phyloP scores from a whole-genome alignment of 2,113 vertebrate species.

The Perca flavescens region DNA sequence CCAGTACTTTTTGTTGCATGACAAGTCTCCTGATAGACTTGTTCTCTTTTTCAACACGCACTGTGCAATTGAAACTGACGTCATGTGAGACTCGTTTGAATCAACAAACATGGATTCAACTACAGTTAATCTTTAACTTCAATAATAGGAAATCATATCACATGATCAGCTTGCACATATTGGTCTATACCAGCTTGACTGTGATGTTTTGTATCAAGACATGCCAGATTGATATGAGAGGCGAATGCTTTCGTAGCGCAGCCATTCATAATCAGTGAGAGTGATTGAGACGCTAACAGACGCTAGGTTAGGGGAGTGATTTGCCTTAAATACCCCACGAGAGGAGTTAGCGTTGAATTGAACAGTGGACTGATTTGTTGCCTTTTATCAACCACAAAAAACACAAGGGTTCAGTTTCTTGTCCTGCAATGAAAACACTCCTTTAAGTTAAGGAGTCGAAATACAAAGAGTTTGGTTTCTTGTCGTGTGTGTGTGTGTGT shows the following conservation, averaged over 20 bases:
- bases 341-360: too few relatives aligned
- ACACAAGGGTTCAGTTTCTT: too few relatives aligned
- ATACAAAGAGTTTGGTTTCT: too few relatives aligned
- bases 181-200: neutral
- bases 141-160: neutral
- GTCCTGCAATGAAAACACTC: too few relatives aligned
- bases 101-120: constrained; percentile 15
- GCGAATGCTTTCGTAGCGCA: neutral
- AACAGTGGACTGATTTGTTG: too few relatives aligned
- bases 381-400: too few relatives aligned
- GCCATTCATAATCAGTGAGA: too few relatives aligned
- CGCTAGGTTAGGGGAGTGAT: too few relatives aligned
- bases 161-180: constrained; percentile 4
- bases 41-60: neutral
- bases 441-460: too few relatives aligned
- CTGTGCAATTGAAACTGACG: neutral
- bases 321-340: too few relatives aligned
- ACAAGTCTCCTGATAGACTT: constrained; percentile 15
- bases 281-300: too few relatives aligned
- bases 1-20: neutral
- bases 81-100: constrained; percentile 10
- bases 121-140: constrained; percentile 13
- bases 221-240: neutral
- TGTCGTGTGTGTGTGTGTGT: too few relatives aligned
- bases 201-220: neutral